Conservation (phyloP, 2,797 vertebrate species). For the Botia kubotai region DNA sequence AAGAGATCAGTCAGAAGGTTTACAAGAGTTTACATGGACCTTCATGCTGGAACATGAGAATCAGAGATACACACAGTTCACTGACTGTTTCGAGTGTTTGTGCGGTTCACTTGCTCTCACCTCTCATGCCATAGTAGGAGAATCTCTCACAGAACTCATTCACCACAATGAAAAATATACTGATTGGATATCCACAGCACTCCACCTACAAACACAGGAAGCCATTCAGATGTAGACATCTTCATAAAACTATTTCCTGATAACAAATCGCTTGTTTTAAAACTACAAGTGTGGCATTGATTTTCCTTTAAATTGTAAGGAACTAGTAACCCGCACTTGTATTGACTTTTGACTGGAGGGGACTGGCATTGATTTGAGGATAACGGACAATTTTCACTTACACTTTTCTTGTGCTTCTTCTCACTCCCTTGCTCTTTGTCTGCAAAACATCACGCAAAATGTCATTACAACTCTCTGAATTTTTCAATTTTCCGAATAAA, state of each 20-base stretch:
- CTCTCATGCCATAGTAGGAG: constrained; percentile 97
- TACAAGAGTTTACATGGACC: background rate
- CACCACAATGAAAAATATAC: constrained; percentile 92
- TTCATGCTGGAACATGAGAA: background rate
- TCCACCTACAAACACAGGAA: constrained; percentile 32
- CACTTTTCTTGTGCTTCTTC: constrained; percentile 56
- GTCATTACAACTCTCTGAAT: background rate
- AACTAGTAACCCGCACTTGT: background rate
- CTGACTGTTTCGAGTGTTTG: background rate
- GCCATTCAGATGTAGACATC: background rate
- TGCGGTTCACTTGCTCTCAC: constrained; percentile 68
- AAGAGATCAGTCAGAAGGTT: too few species aligned
- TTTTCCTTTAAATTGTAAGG: background rate
- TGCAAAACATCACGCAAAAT: constrained; percentile 49
- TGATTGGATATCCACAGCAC: constrained; percentile 83
- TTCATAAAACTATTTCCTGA: background rate
- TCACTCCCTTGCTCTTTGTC: constrained; percentile 52
- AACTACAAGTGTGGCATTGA: background rate
- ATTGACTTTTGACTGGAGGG: background rate
- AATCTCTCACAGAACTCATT: constrained; percentile 97
- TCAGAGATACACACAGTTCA: background rate
- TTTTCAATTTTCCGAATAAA: background rate
- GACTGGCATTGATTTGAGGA: too few species aligned
- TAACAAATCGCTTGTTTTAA: background rate
- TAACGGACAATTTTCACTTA: constrained; percentile 26